Percentiles rank a stretch among this genome's conserved stretches.
Evolutionary conservation across 2,797 vertebrate genomes (phyloP).

Genomic region (Myoxocephalus aenaeus): DNA sequence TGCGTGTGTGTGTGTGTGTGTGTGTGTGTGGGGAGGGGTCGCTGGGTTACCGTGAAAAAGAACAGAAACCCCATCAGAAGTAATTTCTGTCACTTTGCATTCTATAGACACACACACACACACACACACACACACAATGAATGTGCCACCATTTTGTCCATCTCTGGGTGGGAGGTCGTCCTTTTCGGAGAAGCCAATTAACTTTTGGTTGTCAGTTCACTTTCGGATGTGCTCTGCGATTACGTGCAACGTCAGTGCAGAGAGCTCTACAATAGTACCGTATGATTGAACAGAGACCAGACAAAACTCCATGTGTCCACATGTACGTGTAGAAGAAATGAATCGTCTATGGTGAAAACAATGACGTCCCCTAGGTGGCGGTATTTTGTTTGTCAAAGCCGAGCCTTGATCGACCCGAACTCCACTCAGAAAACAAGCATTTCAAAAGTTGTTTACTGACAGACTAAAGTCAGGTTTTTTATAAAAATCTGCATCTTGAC

Average conservation of each 20-base stretch:
- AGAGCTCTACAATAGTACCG: not conserved
- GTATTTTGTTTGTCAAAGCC: too few species aligned
- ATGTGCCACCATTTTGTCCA: not conserved
- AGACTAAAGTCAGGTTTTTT: not conserved
- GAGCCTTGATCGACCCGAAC: too few species aligned
- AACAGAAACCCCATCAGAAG: conserved; percentile 6
- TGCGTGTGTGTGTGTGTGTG: not conserved
- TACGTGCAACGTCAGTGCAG: too few species aligned
- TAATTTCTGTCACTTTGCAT: conserved; percentile 25
- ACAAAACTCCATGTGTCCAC: too few species aligned
- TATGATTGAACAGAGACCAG: not conserved
- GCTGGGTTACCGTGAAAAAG: not conserved
- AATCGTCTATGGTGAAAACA: too few species aligned
- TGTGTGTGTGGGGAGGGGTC: not conserved
- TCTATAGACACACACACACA: not conserved
- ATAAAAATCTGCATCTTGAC: not conserved
- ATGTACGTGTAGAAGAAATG: too few species aligned
- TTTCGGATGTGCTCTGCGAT: not conserved
- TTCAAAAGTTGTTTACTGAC: too few species aligned
- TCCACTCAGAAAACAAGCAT: too few species aligned
- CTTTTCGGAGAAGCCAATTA: not conserved
- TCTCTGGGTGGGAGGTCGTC: not conserved
- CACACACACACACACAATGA: not conserved
- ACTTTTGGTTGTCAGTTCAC: not conserved
- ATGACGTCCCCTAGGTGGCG: too few species aligned